phyloP scores from a whole-genome alignment of 2,888 invertebrate species.

The Nematopogon swammerdamellus region DNA sequence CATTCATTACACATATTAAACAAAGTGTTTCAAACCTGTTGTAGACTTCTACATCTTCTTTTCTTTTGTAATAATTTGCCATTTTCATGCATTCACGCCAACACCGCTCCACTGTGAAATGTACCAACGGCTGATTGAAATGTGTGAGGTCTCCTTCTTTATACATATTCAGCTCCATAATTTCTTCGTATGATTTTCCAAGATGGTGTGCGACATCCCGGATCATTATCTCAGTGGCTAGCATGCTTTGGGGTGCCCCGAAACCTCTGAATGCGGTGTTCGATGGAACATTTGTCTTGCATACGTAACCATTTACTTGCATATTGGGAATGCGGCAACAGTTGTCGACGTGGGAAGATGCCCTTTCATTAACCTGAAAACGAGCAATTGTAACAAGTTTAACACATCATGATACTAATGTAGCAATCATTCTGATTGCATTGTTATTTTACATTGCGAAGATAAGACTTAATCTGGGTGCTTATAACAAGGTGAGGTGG shows the following conservation, averaged over 20 bases:
- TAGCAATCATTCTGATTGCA: no score
- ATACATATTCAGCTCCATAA: conserved; percentile 73
- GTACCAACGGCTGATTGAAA: conserved; percentile 68
- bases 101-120: conserved; percentile 71
- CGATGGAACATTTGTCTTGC: conserved; percentile 86
- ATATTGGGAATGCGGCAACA: conserved; percentile 75
- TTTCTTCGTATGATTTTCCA: conserved; percentile 59
- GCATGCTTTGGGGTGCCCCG: conserved; percentile 89
- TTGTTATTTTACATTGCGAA: no score
- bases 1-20: no score
- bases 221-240: conserved; percentile 74
- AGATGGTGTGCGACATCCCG: conserved; percentile 70
- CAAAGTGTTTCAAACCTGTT: conserved; percentile 54
- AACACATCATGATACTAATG: no score
- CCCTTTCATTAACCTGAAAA: conserved; percentile 72
- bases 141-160: conserved; percentile 75
- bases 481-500: no score
- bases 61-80: conserved; percentile 61
- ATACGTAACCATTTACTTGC: conserved; percentile 66
- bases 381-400: no score
- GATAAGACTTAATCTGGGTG: no score
- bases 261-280: conserved; percentile 94
- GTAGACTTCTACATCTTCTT: conserved; percentile 59
- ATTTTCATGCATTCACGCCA: conserved; percentile 72
- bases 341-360: conserved; percentile 77